Percentiles rank a stretch among this genome's conserved stretches.
phyloP scores from a whole-genome alignment of 2,797 vertebrate species.

The Tragelaphus oryx region DNA sequence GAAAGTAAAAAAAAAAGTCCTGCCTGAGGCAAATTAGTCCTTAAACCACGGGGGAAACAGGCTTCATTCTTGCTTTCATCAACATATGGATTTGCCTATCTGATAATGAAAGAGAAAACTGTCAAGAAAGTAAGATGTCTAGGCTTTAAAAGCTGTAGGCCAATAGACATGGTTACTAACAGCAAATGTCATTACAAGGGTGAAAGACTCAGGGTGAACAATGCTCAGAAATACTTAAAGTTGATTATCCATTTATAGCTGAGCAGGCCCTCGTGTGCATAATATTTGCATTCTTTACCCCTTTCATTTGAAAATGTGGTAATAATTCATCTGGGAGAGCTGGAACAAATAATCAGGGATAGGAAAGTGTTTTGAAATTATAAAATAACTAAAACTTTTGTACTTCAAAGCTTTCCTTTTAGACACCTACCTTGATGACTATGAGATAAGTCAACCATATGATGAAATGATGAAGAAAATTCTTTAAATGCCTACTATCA shows the following conservation, averaged over 20 bases:
- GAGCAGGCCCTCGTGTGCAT: not conserved
- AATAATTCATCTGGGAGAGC: not conserved
- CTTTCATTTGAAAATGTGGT: conserved; percentile 7
- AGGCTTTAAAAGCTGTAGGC: not conserved
- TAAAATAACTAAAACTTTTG: not conserved
- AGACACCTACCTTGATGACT: not conserved
- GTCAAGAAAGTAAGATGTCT: not conserved
- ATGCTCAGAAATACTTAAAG: not conserved
- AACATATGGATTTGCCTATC: not conserved
- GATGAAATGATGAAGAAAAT: not conserved
- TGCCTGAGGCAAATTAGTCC: not conserved
- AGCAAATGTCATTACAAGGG: not conserved
- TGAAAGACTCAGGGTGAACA: not conserved
- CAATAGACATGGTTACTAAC: not conserved
- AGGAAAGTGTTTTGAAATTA: not conserved
- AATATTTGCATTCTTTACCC: not conserved
- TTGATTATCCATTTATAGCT: not conserved
- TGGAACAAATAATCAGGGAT: not conserved
- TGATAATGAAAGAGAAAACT: conserved; percentile 5
- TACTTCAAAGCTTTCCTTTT: not conserved
- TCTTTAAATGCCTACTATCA: not conserved
- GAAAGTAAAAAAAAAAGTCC: not conserved
- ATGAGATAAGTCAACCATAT: not conserved
- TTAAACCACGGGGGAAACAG: not conserved
- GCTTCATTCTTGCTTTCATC: not conserved